Evolutionary conservation across 1,140 invertebrate species (phyloP), one percentile per base, ranked within the genome.

Genomic region (Leptopilina clavipes): DNA sequence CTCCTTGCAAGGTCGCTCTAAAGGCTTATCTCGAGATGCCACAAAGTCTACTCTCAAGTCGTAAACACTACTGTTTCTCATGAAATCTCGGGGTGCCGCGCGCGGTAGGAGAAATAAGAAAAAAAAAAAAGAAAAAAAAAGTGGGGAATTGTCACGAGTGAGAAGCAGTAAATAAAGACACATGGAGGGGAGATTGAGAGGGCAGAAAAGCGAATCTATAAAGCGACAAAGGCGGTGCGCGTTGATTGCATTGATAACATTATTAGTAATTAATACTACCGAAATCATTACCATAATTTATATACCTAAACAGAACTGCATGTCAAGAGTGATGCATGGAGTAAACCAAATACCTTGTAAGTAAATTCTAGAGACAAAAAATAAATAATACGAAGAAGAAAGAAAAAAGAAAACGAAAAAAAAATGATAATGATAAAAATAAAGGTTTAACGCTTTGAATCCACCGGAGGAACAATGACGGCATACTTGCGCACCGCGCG

Each of bases 261-360:
- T 81, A 82, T 81, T 76, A 83, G 76, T 82, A 82, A 82, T 76
- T 81, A 87, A 85, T 89, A 86, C 83, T 89, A 89, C 83, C 84
- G 88, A 89, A 40, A 89, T 88, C 88, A 90, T 90, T 89, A 90
- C 87, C 88, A 88, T 90, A 89, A 90, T 90, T 90, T 89, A 89
- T 90, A 89, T 89, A 90, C 86, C 84, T 89, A 87, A 87, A 81
- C 25, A 72, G 48, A 87, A 86, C 82, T 86, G 80, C 83, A 86
- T 83, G 83, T 84, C 81, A 9, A 79, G 78, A 82, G 81, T 82
- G 81, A 85, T 84, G 81, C 80, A 85, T 82, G 82, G 81, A 85
- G 83, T 56, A 86, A 89, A 89, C 86, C 88, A 88, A 89, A 89
- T 89, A 88, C 84, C 79, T 88, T 89, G 84, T 88, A 88, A 89